phyloP scores from a whole-genome alignment of 2,888 invertebrate genomes.

The Dynastes grantii region DNA sequence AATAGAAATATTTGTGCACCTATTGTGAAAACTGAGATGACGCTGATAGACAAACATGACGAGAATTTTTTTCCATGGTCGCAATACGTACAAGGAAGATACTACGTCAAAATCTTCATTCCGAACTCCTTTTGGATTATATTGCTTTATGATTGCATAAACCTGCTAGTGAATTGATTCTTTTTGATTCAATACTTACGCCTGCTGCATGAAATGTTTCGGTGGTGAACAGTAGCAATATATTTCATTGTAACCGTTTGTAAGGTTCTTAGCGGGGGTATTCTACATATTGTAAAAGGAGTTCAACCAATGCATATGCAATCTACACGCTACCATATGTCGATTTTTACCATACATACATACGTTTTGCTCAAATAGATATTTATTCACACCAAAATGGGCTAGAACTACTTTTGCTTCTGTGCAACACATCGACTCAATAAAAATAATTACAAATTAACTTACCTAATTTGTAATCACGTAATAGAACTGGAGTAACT shows the following conservation, averaged over 20 bases:
- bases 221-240: neutral
- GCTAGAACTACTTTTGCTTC: conserved; percentile 24
- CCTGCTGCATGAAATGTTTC: too few species aligned
- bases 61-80: too few species aligned
- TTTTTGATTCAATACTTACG: too few species aligned
- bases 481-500: conserved; percentile 34
- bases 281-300: neutral
- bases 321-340: conserved; percentile 3
- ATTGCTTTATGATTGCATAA: too few species aligned
- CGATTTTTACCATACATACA: neutral
- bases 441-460: conserved; percentile 39
- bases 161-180: too few species aligned
- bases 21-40: too few species aligned
- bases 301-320: neutral
- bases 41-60: too few species aligned
- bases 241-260: neutral
- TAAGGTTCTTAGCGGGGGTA: neutral
- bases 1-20: too few species aligned
- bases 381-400: conserved; percentile 20
- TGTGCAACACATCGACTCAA: neutral
- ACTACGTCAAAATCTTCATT: too few species aligned
- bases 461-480: conserved; percentile 38
- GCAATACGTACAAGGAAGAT: too few species aligned
- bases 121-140: too few species aligned
- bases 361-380: conserved; percentile 4